Base-by-base conservation (phyloP, 2,888 invertebrate genomes). In the Corythucha ciliata region DNA sequence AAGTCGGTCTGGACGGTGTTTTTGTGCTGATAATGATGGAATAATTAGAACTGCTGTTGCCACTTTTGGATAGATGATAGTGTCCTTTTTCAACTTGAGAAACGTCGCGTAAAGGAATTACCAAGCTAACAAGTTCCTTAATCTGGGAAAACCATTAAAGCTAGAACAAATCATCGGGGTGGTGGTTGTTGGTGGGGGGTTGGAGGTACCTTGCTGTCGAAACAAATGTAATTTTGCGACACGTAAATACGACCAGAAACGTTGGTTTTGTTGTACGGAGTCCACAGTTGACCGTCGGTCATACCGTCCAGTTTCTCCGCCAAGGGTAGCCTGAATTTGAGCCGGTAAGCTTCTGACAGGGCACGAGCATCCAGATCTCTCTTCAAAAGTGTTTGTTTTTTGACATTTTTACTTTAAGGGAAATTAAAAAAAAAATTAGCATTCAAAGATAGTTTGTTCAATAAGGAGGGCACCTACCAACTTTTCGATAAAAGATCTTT, bases 171-270 rank as follows among this genome's bases (percentile, higher is more conserved):
- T 18, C 24, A 41, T 0, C 92, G 91, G 64, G n/a, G n/a, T n/a
- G n/a, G n/a, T n/a, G n/a, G n/a, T n/a, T n/a, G n/a, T n/a, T n/a
- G n/a, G n/a, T n/a, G n/a, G n/a, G n/a, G n/a, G n/a, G n/a, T n/a
- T n/a, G n/a, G n/a, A n/a, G n/a, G 75, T 66, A 94, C 93, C 73
- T 88, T 79, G 69, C 96, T 96, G 65, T 88, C 86, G 67, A 96
- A 98, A 68, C 97, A 97, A 63, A 96, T 77, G 68, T 91, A 98
- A 72, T 89, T 92, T 64, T 86, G 83, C 0, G 96, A 96, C 42
- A 98, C 72, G 68, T 85, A 97, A 63, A 98, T 73, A 59, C 83
- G 77, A 14, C 97, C 97, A 72, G 80, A 79, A 51, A 87, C 85
- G 66, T 88, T 83, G 59, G 80, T 80, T 67, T 93, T 93, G 66